Base-by-base conservation (phyloP, 2,888 invertebrate species). In the Mallateleia sp. region DNA sequence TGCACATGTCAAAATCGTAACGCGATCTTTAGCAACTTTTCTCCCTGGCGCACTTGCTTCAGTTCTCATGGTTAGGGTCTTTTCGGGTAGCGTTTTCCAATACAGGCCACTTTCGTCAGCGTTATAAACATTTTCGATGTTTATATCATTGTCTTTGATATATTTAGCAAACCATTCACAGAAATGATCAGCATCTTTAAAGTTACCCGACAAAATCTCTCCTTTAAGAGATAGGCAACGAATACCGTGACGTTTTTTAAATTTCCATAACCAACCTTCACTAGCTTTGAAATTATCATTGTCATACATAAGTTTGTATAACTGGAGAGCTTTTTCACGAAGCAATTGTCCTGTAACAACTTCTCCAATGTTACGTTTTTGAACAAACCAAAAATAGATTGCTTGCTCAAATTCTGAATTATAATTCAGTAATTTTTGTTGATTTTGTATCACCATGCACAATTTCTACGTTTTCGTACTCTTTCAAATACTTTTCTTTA, bases 1-100 rank as follows among this genome's bases (percentile, higher is more conserved):
- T 28, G 88, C 88, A 71, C 92, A 93, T 8, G 88, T 66, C 87
- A 92, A 87, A 8, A 91, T 64, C 28, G 91, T 92, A 2, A 92
- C 78, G 24, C 91, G 62, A 14, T 91, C 91, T 74, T 91, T 92
- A 8, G 62, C 84, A 0, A 81, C 47, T 90, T 91, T 91, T 32
- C 47, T 77, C 20, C 91, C 91, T 42, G 45, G 74, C 52, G 85
- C 64, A 56, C 72, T 62, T 88, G 90, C 89, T 15, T 72, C 42
- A 25, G 62, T 42, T 7, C 69, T 92, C 92, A 67, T 69, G 25
- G 86, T 88, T 11, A 89, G 69, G 7, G 91, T 89, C 83, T 85
- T 87, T 18, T 72, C 50, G 2, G 89, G 90, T 62, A 92, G 45
- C 9, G 85, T 42, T 75, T 87, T 91, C 90, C 91, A 91, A 8